Evolutionary conservation across 2,113 vertebrate species (phyloP), one percentile per base, ranked within the genome.

Genomic region (Leptodactylus fuscus): DNA sequence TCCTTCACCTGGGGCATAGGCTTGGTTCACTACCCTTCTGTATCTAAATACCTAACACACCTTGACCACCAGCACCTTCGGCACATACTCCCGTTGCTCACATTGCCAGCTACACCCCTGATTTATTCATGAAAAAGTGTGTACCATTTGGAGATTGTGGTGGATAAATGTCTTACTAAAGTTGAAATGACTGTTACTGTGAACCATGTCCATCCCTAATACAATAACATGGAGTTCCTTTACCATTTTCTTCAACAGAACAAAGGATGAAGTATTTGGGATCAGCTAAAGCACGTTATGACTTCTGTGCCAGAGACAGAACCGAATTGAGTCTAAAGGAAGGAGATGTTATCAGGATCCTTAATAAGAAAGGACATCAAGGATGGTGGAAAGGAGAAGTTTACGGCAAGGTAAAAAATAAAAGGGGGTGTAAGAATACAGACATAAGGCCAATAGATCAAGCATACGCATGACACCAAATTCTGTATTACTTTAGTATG

Each of bases 321-420:
- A 94, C 95, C 0, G 97, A 98, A 88, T 91, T 98, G 67, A 96
- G 96, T 0, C 91, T 98, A 73, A 92, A 91, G 12, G 96, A 98
- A 70, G 97, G 97, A 0, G 97, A 98, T 90, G 91, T 96, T 51
- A 94, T 98, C 88, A 97, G 95, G 58, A 97, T 98, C 88, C 93
- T 98, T 71, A 97, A 92, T 88, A 98, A 97, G 92, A 98, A 96
- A 82, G 95, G 95, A 1, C 94, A 95, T 55, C 95, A 91, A 0
- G 97, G 97, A 77, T 98, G 97, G 97, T 98, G 97, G 97, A 96
- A 94, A 85, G 97, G 97, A 48, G 97, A 98, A 86, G 95, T 98
- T 78, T 98, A 98, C 0, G 97, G 97, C 55, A 91, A 95, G 95
- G 97, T 98, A 88, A 81, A 94, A 24, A 32, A 7, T 18, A 13